Conservation (phyloP, 2,888 invertebrate species). For the Chrysolina oricalcia region DNA sequence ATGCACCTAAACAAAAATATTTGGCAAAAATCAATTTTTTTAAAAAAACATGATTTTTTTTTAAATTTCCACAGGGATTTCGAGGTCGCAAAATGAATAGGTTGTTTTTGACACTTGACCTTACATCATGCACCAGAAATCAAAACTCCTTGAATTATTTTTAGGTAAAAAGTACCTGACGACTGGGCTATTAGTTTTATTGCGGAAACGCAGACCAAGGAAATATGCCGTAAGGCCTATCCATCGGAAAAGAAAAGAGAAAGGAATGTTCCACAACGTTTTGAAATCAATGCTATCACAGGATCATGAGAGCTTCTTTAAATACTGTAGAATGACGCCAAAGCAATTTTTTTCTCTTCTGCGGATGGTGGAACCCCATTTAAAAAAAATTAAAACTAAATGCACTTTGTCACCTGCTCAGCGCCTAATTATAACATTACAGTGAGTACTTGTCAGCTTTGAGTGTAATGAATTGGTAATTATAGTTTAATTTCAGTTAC, state of each 20-base stretch:
- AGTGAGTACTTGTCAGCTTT: constrained; percentile 29
- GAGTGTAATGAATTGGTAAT: constrained; percentile 15
- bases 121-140: too few species aligned
- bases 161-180: too few species aligned
- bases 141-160: too few species aligned
- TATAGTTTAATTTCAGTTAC: constrained; percentile 43
- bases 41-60: too few species aligned
- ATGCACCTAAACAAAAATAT: too few species aligned
- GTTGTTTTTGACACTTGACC: too few species aligned
- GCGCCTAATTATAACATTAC: constrained; percentile 31
- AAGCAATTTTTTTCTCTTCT: constrained; percentile 2
- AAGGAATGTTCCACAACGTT: neutral
- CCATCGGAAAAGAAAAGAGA: neutral
- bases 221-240: neutral
- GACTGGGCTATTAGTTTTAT: too few species aligned
- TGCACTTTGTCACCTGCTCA: neutral
- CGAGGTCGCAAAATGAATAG: too few species aligned
- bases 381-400: constrained; percentile 14
- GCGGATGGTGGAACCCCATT: constrained; percentile 5
- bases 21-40: too few species aligned
- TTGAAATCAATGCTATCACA: neutral
- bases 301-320: constrained; percentile 8
- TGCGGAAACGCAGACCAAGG: neutral
- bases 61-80: too few species aligned
- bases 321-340: constrained; percentile 20